Evolutionary conservation across 2,113 vertebrate genomes (phyloP).

Genomic region (Bettongia penicillata): DNA sequence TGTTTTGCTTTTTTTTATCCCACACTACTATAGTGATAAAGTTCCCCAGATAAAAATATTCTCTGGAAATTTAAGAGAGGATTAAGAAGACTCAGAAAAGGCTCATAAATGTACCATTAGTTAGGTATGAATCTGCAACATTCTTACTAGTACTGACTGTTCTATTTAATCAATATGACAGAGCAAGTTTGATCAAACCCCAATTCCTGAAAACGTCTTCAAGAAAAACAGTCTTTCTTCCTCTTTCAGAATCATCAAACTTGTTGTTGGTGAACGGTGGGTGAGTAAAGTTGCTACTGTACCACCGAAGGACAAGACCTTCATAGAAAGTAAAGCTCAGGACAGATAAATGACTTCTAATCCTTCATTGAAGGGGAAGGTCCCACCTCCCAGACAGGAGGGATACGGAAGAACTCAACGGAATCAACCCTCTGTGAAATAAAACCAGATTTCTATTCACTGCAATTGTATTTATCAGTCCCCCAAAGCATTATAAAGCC

Average conservation of each 20-base stretch:
- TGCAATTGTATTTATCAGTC: rapidly evolving
- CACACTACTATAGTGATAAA: not conserved
- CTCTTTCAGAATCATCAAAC: not conserved
- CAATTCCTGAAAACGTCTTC: too few relatives aligned
- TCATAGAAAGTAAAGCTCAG: not conserved
- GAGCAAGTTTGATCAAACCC: not conserved
- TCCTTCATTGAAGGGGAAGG: not conserved
- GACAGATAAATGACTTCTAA: too few relatives aligned
- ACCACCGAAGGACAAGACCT: not conserved
- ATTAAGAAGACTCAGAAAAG: not conserved
- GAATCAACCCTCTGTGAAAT: rapidly evolving
- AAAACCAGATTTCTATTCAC: not conserved
- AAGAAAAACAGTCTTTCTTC: not conserved
- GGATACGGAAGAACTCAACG: not conserved
- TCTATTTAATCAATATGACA: not conserved
- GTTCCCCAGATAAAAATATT: not conserved
- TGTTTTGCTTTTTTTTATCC: not conserved
- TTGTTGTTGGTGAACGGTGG: not conserved
- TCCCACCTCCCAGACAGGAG: not conserved
- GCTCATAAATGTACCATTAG: not conserved
- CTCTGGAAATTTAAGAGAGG: not conserved
- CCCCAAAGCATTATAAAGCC: rapidly evolving
- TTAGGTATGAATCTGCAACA: not conserved
- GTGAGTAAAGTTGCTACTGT: rapidly evolving
- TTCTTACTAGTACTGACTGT: not conserved